Conservation (phyloP, 2,888 invertebrate genomes). For the Trichogramma evanescens region DNA sequence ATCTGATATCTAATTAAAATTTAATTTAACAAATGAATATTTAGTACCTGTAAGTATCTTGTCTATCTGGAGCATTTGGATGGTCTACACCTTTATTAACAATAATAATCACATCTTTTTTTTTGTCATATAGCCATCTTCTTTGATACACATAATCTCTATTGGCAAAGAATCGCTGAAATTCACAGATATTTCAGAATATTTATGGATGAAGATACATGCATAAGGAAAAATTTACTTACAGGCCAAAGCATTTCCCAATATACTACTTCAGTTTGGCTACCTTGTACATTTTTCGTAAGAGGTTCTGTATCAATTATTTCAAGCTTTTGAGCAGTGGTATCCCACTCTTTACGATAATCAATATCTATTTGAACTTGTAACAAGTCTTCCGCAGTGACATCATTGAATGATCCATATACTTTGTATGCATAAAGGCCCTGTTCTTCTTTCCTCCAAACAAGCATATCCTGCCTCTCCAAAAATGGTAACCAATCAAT, state of each 20-base stretch:
- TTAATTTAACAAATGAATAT: background rate
- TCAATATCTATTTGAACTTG: conserved; percentile 74
- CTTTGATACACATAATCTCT: conserved; percentile 81
- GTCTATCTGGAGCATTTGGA: conserved; percentile 60
- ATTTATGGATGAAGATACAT: background rate
- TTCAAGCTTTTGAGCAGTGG: conserved; percentile 64
- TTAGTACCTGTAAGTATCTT: conserved; percentile 58
- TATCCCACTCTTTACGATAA: conserved; percentile 75
- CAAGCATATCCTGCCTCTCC: conserved; percentile 69
- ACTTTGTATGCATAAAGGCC: conserved; percentile 80
- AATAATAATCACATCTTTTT: conserved; percentile 56
- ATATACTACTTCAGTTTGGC: conserved; percentile 67
- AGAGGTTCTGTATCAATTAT: conserved; percentile 63
- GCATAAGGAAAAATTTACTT: conserved; percentile 38
- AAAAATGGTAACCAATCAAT: conserved; percentile 73
- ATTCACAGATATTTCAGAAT: conserved; percentile 24
- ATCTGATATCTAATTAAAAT: background rate
- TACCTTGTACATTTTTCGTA: conserved; percentile 39
- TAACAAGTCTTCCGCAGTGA: conserved; percentile 71
- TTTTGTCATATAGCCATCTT: conserved; percentile 50
- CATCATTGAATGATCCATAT: conserved; percentile 74
- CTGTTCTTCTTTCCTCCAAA: conserved; percentile 70
- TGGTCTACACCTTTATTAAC: conserved; percentile 66
- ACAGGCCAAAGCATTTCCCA: conserved; percentile 90
- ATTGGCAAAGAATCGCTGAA: conserved; percentile 72